These are phyloP conservation scores for Rotaria macrura DNA, from an alignment of 2,888 invertebrate genomes.

Conservation along the genomic window DNA sequence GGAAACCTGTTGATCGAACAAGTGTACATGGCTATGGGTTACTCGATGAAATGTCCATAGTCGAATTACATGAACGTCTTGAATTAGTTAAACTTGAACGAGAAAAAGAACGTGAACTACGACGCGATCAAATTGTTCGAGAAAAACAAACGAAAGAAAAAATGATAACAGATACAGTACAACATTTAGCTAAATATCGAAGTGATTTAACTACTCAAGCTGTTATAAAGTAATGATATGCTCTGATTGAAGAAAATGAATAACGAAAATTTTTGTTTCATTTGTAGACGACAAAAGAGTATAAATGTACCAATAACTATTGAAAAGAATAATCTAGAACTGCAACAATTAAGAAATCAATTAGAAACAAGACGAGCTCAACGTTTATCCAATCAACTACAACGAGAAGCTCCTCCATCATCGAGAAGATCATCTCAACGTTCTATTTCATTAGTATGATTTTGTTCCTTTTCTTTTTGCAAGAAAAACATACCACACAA, in stretches of 20 bases:
- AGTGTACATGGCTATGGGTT: conserved; percentile 45
- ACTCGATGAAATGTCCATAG: conserved; percentile 49
- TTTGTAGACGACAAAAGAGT: not conserved
- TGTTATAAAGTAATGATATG: not conserved
- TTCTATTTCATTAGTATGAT: not conserved
- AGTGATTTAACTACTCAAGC: conserved; percentile 14
- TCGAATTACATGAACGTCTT: conserved; percentile 46
- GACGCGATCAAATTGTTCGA: conserved; percentile 45
- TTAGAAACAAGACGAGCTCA: not conserved
- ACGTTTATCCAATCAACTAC: not conserved
- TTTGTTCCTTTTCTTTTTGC: not conserved
- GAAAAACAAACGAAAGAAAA: conserved; percentile 42
- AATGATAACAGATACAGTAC: conserved; percentile 12
- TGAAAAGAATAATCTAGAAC: not conserved
- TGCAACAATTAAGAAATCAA: not conserved
- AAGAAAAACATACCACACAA: too few relatives aligned
- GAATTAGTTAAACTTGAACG: conserved; percentile 40
- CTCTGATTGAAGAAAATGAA: not conserved
- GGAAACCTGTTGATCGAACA: conserved; percentile 47
- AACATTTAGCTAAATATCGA: conserved; percentile 12
- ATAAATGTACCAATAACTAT: not conserved
- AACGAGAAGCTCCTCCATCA: not conserved
- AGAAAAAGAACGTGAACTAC: conserved; percentile 42
- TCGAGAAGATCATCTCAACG: not conserved
- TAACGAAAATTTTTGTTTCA: not conserved